Base-by-base conservation (phyloP, 92 coral and sea anemone genomes). In the Paragorgia papillata region DNA sequence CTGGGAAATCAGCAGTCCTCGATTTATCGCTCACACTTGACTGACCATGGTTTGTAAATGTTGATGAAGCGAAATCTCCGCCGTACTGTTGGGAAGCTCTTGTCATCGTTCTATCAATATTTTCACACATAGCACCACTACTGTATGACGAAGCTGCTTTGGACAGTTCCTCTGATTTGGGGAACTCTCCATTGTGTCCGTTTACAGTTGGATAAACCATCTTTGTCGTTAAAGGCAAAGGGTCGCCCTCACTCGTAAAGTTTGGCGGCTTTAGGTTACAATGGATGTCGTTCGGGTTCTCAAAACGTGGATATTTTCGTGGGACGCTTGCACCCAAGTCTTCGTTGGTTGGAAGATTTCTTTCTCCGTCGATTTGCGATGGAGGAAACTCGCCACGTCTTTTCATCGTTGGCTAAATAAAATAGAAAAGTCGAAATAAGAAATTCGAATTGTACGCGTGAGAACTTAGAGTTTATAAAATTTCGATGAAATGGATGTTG, bases 231-330 rank as follows among this genome's bases (percentile, higher is more conserved):
- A 46, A 46, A 46, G 53, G 53, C 15, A 46, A 46, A 2, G 53
- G 10, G 43, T 37, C 43, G 43, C 43, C n/a, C n/a, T 46, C 53
- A 46, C 53, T n/a, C n/a, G 53, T 46, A 15, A 46, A 46, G 53
- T 46, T 46, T n/a, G 53, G n/a, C 63, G 78, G 64, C 78, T 53
- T 68, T 22, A 46, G 19, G 8, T 53, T 35, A 53, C 63, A 53
- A 71, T 71, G 78, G 39, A 71, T 64, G 39, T 55, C 78, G 25
- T 71, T 71, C 48, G 18, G 35, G 22, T 30, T 49, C 30, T 71
- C 64, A 71, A 71, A 71, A 71, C 78, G 78, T 22, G 63, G 50
- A 71, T 71, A 71, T 55, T 71, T 71, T 54, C 32, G 78, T 19
- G 78, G 31, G 63, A 71, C 62, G n/a, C 48, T 49, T 27, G 40